Evolutionary conservation across 2,888 invertebrate species (phyloP), one percentile per base, ranked within the genome.

Genomic region (Bursaphelenchus okinawaensis): DNA sequence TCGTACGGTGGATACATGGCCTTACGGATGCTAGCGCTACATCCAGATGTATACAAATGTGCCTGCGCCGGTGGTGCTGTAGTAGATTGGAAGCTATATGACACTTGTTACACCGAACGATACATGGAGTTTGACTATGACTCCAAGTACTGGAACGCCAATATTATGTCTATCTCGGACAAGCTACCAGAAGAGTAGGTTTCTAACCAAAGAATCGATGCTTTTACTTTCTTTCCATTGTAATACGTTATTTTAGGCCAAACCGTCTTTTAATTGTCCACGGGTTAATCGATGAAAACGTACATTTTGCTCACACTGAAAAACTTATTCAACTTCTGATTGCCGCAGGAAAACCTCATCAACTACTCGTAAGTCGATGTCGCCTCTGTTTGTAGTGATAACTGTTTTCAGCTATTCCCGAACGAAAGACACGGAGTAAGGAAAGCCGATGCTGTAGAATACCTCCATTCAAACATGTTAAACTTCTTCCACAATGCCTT

Each of bases 21-120:
- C 68, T 87, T 98, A 27, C 91, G 95, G 88, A 94, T 91, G 0
- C 86, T 98, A 54, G 91, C 91, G 67, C 92, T 93, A 71, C 89
- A 91, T 82, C 92, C 94, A 0, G 89, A 93, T 77, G 91, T 80
- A 7, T 80, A 79, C 58, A 70, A 74, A 16, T 75, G 68, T 7
- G 72, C 93, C 68, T 90, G 95, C 71, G 94, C 95, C 57, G 96
- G 95, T 61, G 96, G 96, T 12, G 96, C 96, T 0, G 96, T 98
- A 4, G 93, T 94, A 9, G 91, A 91, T 82, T 98, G 98, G 96
- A 88, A 89, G 70, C 88, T 93, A 63, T 99, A 98, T 85, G 98
- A 98, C 85, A 96, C 96, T 0, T 96, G 94, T 16, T 73, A 73
- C 29, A 77, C 75, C 16, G 72, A 69, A 55, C 61, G 75, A 22